Evolutionary conservation across 2,888 invertebrate genomes (phyloP), one percentile per base, ranked within the genome.

Genomic region (Sinelater perroti): DNA sequence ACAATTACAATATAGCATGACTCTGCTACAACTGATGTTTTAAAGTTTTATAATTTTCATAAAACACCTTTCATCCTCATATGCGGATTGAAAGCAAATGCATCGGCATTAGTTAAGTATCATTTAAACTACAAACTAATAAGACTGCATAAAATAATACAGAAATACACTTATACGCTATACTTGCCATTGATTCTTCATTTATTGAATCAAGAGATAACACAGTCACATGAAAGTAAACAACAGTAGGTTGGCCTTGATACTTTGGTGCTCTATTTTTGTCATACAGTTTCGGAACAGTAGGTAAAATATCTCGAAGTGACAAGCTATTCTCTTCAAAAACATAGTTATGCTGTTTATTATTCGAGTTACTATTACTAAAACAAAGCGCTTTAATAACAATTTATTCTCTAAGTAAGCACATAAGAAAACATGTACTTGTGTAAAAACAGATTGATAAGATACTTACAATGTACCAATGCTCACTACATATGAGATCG

Each of bases 161-260:
- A n/a, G n/a, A n/a, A n/a, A n/a, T n/a, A n/a, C n/a, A n/a, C n/a
- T n/a, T n/a, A n/a, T n/a, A n/a, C n/a, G n/a, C n/a, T 42, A 24
- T 40, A 63, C 71, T 73, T 77, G 90, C 93, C 95, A 96, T 96
- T 33, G 94, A 94, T 78, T 95, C 94, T 76, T 95, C 96, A 74
- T 95, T 94, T 64, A 96, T 95, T n/a, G 95, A 95, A 80, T 95
- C 95, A 67, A 95, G 80, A 40, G 93, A 93, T 58, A 94, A 80
- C 1, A 94, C 94, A 5, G 94, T 94, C 44, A 94, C 93, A 73
- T 94, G 94, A 72, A 94, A 95, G 76, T 93, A 93, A 28, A 94
- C 94, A 36, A 92, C 84, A 1, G 94, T 95, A 2, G 94, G 91
- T 75, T 93, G 91, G 1, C 92, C 93, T 69, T 90, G 81, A 49